Conservation (phyloP, 2,113 vertebrate genomes). For the Scomber scombrus region DNA sequence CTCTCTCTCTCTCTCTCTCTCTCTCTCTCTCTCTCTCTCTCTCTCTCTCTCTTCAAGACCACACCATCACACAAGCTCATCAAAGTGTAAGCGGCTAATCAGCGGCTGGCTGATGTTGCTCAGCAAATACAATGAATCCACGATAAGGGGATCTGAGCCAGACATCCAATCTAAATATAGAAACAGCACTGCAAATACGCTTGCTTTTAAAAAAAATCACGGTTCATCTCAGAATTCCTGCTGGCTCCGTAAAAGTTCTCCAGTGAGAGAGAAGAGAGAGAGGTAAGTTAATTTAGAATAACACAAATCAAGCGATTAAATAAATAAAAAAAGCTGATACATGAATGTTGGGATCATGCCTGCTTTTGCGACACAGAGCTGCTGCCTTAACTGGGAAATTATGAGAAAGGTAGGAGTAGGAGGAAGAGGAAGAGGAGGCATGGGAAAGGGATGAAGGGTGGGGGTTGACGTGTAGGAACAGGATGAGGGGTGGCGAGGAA, state of each 20-base stretch:
- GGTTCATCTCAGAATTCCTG: slow-evolving; percentile 30
- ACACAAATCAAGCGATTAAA: slow-evolving; percentile 56
- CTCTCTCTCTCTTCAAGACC: neutral
- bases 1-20: slow-evolving; percentile 9
- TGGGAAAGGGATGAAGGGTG: slow-evolving; percentile 3
- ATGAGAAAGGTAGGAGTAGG: slow-evolving; percentile 34
- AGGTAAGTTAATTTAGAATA: slow-evolving; percentile 40
- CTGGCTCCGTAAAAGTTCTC: slow-evolving; percentile 43
- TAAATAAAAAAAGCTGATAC: slow-evolving; percentile 62
- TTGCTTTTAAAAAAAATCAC: slow-evolving; percentile 13
- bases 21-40: slow-evolving; percentile 13
- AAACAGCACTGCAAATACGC: slow-evolving; percentile 1
- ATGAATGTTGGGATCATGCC: slow-evolving; percentile 46
- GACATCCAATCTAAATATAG: slow-evolving; percentile 23
- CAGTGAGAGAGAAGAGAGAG: slow-evolving; percentile 4
- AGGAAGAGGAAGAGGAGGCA: slow-evolving; percentile 7
- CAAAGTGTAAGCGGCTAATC: slow-evolving; percentile 13
- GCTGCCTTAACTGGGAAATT: slow-evolving; percentile 44
- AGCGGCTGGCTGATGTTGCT: neutral
- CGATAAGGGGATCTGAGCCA: slow-evolving; percentile 7
- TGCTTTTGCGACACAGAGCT: slow-evolving; percentile 45
- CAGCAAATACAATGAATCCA: neutral
- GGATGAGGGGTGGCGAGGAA: slow-evolving; percentile 37
- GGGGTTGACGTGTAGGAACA: slow-evolving; percentile 5
- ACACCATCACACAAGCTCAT: slow-evolving; percentile 12